Evolutionary conservation across 2,888 invertebrate species (phyloP), one percentile per base, ranked within the genome.

Genomic region (Busseola fusca): DNA sequence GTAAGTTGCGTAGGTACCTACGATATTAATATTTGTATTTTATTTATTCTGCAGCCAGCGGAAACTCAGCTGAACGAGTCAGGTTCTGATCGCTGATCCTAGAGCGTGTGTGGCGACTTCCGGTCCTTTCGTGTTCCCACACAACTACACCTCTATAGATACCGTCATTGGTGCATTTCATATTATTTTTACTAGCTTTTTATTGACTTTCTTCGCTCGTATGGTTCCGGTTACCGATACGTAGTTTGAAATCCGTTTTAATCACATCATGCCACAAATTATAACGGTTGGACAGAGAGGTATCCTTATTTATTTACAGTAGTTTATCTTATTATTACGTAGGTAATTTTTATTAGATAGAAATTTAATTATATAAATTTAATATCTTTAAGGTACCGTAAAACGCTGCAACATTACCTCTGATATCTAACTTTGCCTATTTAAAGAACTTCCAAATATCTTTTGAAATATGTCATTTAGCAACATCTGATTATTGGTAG

Each of bases 101-200:
- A 25, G 50, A 63, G 21, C 30, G 48, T 30, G 50, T 69, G 37
- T 10, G 60, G 25, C 64, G 72, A 37, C 58, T 52, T 48, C 45
- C 9, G 45, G 74, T 30, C 65, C 73, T 45, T 14, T 52, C 74
- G 18, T 45, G 74, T 42, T 30, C 45, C n/a, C n/a, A n/a, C n/a
- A n/a, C n/a, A n/a, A n/a, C n/a, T 40, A 37, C 59, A 40, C 25
- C 40, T 58, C 6, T 42, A 45, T 16, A 30, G 3, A 57, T n/a
- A 58, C 7, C n/a, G 34, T 21, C 34, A 6, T 59, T 59, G 25
- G 5, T 37, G 16, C 10, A 37, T 54, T 54, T 54, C 27, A 27
- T 54, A 27, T n/a, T 18, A 27, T 18, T 27, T 27, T 54, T 27
- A 54, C 54, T 27, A 27, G 27, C 7, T 54, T 27, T 25, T 54